These are phyloP conservation scores for Rhabditoides inermis DNA, from an alignment of 2,888 invertebrate genomes.

Conservation along the genomic window DNA sequence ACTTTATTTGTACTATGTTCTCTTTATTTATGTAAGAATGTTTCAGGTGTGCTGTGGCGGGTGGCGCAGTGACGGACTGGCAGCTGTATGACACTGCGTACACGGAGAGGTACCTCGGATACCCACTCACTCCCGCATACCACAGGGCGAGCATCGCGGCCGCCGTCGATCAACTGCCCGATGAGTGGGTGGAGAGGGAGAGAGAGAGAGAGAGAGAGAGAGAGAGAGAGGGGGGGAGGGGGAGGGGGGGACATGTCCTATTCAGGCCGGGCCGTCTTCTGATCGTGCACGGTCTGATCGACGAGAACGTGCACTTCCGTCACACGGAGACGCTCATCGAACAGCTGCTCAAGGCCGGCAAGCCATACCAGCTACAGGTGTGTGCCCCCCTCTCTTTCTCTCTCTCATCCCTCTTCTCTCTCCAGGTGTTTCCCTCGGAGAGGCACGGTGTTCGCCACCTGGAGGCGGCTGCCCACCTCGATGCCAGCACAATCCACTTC, in stretches of 20 bases:
- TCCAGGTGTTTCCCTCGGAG: conserved; percentile 81
- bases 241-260: background rate
- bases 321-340: conserved; percentile 86
- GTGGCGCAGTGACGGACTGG: conserved; percentile 96
- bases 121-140: conserved; percentile 49
- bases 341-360: conserved; percentile 81
- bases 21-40: background rate
- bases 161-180: conserved; percentile 77
- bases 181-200: conserved; percentile 63
- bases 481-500: conserved; percentile 70
- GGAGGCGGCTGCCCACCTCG: conserved; percentile 76
- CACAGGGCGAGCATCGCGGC: conserved; percentile 66
- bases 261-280: conserved; percentile 65
- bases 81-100: conserved; percentile 94
- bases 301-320: conserved; percentile 96
- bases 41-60: conserved; percentile 81
- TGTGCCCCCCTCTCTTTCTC: background rate
- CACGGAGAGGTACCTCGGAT: conserved; percentile 71
- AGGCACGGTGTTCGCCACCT: conserved; percentile 91
- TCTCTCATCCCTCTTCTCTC: background rate
- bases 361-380: conserved; percentile 82
- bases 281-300: conserved; percentile 83
- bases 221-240: background rate
- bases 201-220: background rate
- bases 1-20: conserved; percentile 4